These are phyloP conservation scores for Carterocephalus palaemon DNA, from an alignment of 2,888 invertebrate genomes.

Conservation along the genomic window DNA sequence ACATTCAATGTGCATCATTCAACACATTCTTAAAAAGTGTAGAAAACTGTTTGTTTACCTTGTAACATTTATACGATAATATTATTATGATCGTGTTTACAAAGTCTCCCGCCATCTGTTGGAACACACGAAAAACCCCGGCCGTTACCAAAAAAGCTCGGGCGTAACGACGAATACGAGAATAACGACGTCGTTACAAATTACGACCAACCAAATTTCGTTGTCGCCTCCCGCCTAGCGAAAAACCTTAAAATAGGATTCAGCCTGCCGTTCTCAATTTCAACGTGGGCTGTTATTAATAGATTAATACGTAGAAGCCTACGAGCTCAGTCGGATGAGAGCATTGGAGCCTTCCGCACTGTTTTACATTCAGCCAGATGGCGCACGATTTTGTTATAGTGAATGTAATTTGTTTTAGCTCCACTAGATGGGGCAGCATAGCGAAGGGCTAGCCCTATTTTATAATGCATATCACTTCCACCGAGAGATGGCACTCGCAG, in stretches of 20 bases:
- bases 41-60: too few species aligned
- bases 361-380: conserved; percentile 46
- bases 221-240: too few species aligned
- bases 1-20: background rate
- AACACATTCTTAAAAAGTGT: background rate
- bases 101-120: conserved; percentile 49
- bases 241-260: conserved; percentile 50
- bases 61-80: too few species aligned
- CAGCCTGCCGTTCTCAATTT: conserved; percentile 42
- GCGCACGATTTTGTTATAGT: conserved; percentile 41
- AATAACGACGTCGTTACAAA: conserved; percentile 56
- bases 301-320: conserved; percentile 43
- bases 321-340: conserved; percentile 53
- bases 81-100: background rate
- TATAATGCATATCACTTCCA: conserved; percentile 25
- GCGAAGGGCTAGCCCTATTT: conserved; percentile 28
- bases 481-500: conserved; percentile 49
- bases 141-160: conserved; percentile 37
- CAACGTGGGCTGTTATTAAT: conserved; percentile 46
- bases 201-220: conserved; percentile 42
- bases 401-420: conserved; percentile 38
- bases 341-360: conserved; percentile 59
- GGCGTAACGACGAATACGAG: conserved; percentile 58
- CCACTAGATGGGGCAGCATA: conserved; percentile 56
- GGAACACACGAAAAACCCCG: conserved; percentile 37